These are phyloP conservation scores for Patella depressa DNA, from an alignment of 2,888 invertebrate genomes.

Conservation along the genomic window DNA sequence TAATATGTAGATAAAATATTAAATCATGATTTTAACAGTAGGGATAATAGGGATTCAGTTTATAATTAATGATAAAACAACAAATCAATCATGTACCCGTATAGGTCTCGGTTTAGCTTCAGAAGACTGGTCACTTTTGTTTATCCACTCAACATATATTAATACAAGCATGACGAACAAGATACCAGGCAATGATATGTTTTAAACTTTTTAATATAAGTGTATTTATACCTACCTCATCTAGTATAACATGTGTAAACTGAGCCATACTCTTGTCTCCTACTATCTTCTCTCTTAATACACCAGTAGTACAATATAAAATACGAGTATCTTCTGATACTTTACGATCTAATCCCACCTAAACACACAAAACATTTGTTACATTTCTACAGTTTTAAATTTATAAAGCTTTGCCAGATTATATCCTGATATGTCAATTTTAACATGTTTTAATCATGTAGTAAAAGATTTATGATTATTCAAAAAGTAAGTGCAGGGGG, in stretches of 20 bases:
- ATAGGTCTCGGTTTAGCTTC: no score
- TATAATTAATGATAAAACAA: no score
- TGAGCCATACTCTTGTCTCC: constrained; percentile 79
- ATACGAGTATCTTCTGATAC: constrained; percentile 80
- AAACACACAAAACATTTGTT: not conserved
- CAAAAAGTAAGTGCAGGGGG: no score
- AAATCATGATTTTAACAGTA: no score
- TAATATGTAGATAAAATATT: not conserved
- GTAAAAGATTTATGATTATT: no score
- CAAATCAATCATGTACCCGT: no score
- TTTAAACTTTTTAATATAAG: not conserved
- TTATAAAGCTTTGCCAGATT: not conserved
- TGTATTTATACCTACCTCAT: constrained; percentile 76
- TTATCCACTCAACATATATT: not conserved
- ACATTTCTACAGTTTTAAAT: not conserved
- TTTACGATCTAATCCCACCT: constrained; percentile 72
- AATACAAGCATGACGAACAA: not conserved
- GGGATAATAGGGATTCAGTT: no score
- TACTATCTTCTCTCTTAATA: constrained; percentile 86
- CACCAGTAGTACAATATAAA: constrained; percentile 90
- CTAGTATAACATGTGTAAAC: constrained; percentile 90
- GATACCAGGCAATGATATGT: not conserved
- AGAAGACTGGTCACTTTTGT: no score
- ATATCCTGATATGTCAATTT: not conserved
- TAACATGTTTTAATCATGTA: no score